These are phyloP conservation scores for Drosophila arawakana DNA, from an alignment of 1,140 invertebrate species.

Conservation along the genomic window DNA sequence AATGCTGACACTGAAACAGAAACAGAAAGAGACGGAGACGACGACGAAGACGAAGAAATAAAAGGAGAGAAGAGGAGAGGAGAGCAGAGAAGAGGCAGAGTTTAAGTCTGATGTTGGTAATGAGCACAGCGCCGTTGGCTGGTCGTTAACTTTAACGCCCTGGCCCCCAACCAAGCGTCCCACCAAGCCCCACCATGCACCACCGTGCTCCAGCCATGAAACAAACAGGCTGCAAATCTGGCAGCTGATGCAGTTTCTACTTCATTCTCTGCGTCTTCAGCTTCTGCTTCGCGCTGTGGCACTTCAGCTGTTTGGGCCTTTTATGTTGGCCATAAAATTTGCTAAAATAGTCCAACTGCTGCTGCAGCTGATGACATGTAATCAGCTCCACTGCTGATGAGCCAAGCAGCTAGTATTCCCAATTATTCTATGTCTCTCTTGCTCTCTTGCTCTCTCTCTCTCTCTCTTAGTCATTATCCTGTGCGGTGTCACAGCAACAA, in stretches of 20 bases:
- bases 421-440: background rate
- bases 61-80: too few species aligned
- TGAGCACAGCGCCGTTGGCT: constrained; percentile 37
- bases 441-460: background rate
- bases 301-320: constrained; percentile 38
- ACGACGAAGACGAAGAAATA: too few species aligned
- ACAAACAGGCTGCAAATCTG: constrained; percentile 27
- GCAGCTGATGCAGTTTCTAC: constrained; percentile 16
- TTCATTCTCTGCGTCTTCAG: background rate
- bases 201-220: too few species aligned
- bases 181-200: too few species aligned
- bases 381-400: constrained; percentile 37
- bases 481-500: constrained; percentile 26
- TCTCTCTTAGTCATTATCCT: background rate
- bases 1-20: constrained; percentile 5
- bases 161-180: constrained; percentile 15
- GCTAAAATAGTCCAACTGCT: constrained; percentile 43
- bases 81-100: background rate
- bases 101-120: constrained; percentile 16
- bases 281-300: background rate
- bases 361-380: constrained; percentile 56
- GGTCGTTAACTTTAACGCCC: constrained; percentile 49
- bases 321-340: constrained; percentile 53
- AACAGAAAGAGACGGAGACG: background rate
- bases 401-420: background rate